Evolutionary conservation across 2,113 vertebrate species (phyloP).

Genomic region (Zingel zingel): DNA sequence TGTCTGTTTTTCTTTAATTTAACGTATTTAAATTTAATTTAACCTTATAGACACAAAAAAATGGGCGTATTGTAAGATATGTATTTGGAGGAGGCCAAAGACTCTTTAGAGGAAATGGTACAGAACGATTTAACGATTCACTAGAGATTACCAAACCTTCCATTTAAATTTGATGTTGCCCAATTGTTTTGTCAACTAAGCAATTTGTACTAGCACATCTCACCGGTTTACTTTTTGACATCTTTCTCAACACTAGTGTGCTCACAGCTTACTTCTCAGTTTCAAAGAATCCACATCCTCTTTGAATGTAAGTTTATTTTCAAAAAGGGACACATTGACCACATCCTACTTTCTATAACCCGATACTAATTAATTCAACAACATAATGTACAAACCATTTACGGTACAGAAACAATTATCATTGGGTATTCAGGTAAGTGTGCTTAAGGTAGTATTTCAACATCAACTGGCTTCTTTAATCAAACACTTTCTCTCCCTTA

Average conservation of each 20-base stretch:
- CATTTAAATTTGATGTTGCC: neutral
- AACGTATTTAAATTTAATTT: too few species aligned
- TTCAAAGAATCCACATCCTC: conserved; percentile 22
- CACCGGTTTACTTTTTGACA: neutral
- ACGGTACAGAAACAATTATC: neutral
- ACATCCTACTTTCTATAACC: neutral
- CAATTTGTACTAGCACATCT: neutral
- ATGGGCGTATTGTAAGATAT: neutral
- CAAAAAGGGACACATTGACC: neutral
- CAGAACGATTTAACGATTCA: neutral
- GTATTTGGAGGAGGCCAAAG: neutral
- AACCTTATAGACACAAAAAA: too few species aligned
- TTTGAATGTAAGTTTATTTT: neutral
- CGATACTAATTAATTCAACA: neutral
- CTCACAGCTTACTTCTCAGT: conserved; percentile 9
- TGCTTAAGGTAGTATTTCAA: neutral
- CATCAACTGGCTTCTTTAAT: neutral
- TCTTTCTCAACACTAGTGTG: neutral
- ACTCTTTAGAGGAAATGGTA: neutral
- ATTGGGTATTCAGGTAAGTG: neutral
- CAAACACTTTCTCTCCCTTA: neutral
- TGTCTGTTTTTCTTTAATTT: too few species aligned
- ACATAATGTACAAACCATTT: neutral
- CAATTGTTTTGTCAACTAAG: conserved; percentile 3
- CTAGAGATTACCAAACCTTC: too few species aligned